Percentiles rank a stretch among this genome's conserved stretches.
Conservation (phyloP, 2,797 vertebrate genomes). For the Anas acuta region DNA sequence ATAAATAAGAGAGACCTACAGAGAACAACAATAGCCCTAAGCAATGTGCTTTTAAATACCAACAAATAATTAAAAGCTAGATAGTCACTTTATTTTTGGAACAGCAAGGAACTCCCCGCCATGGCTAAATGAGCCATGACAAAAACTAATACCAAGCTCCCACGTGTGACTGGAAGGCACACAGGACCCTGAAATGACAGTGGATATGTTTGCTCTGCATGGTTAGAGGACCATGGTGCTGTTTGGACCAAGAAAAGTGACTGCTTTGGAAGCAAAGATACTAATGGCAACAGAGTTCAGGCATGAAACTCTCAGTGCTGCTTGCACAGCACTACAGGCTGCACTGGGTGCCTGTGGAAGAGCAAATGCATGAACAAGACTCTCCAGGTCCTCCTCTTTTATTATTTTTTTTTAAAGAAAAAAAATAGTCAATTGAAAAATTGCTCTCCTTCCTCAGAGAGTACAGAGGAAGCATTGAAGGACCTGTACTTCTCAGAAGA, state of each 20-base stretch:
- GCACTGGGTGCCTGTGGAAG: rapidly evolving
- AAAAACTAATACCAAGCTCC: not conserved
- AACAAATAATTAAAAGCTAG: not conserved
- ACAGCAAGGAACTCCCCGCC: not conserved
- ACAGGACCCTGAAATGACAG: not conserved
- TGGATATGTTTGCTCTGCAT: not conserved
- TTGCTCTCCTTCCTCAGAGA: not conserved
- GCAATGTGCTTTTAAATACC: not conserved
- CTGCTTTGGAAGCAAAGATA: not conserved
- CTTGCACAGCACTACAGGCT: not conserved
- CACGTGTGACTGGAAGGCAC: not conserved
- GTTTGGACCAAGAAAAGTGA: not conserved
- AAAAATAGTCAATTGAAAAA: not conserved
- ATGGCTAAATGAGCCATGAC: not conserved
- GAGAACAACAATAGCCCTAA: not conserved
- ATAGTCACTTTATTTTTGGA: not conserved
- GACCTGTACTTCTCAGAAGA: not conserved
- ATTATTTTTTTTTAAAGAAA: too few relatives aligned
- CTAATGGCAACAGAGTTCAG: rapidly evolving
- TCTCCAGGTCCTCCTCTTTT: rapidly evolving
- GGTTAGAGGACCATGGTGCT: rapidly evolving
- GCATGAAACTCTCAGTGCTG: not conserved
- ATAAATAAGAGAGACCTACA: not conserved
- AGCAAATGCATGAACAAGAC: not conserved
- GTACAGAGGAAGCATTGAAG: not conserved